Evolutionary conservation across 2,113 vertebrate species (phyloP).

Genomic region (Bathybates hornii): DNA sequence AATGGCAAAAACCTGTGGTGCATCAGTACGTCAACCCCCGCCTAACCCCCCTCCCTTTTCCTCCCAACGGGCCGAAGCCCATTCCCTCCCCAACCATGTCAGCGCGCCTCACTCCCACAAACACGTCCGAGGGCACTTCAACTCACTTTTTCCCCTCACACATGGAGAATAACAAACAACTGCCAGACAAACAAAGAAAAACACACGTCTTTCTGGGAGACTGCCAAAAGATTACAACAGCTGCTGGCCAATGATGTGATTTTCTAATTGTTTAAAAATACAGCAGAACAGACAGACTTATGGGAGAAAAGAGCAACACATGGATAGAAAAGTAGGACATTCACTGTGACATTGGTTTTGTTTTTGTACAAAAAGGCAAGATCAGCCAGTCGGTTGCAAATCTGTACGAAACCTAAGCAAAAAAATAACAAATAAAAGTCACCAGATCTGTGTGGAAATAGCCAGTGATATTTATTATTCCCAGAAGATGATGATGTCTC

Average conservation of each 20-base stretch:
- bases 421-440: neutral
- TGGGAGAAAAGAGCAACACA: neutral
- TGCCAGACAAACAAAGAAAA: constrained; percentile 52
- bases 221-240: constrained; percentile 44
- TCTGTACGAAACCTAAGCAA: neutral
- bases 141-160: constrained; percentile 55
- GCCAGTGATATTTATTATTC: neutral
- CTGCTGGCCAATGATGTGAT: constrained; percentile 1
- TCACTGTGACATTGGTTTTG: neutral
- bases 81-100: constrained; percentile 32
- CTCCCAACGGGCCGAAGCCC: constrained; percentile 21
- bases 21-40: constrained; percentile 26
- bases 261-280: neutral
- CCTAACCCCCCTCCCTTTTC: constrained; percentile 1
- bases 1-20: constrained; percentile 60
- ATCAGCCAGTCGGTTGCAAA: neutral
- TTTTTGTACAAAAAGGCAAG: neutral
- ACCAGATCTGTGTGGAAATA: neutral
- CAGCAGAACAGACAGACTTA: neutral
- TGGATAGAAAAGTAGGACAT: neutral
- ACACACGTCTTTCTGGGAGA: constrained; percentile 13
- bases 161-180: constrained; percentile 58
- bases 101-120: constrained; percentile 51
- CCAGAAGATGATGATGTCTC: neutral
- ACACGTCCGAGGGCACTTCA: constrained; percentile 23